Base-by-base conservation (phyloP, 2,888 invertebrate genomes). In the Hydraecia micacea region DNA sequence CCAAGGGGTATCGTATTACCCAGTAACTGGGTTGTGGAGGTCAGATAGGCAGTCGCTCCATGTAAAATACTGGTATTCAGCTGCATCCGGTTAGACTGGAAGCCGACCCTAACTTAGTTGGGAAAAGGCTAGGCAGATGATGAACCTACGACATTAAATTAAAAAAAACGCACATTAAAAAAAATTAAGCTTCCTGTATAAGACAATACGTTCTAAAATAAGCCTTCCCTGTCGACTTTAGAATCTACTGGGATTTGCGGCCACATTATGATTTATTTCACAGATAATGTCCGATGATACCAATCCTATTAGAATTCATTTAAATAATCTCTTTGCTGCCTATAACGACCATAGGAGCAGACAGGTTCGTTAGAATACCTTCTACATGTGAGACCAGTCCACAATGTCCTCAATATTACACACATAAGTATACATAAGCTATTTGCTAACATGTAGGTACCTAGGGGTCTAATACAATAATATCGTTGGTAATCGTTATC, bases 401-500 rank as follows among this genome's bases (percentile, higher is more conserved):
- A 58, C 32, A 60, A 69, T 15, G 8, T 32, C 21, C 21, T 65
- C 28, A 68, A 46, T 13, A 67, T 6, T 52, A 9, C 32, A 42
- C 39, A 62, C 28, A 32, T 42, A 46, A 1, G 36, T 13, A 18
- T 39, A 49, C 15, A 52, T 25, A 32, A 18, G 4, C 46, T 18
- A 32, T 81, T 32, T 42, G 18, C 15, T 21, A 46, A 32, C n/a
- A 63, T 8, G 73, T 46, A 84, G 28, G 25, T 73, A n/a, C n/a
- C n/a, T n/a, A 42, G 49, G 80, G 46, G 74, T 46, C 42, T 39
- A 42, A 36, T 36, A 52, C 1, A 52, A 67, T 36, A 75, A 68
- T 68, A 28, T 58, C 74, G 87, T 84, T 79, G 32, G n/a, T 13
- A 55, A 46, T 66, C 87, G 84, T 77, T 85, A 79, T 65, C 89